Evolutionary conservation across 2,797 vertebrate species (phyloP), one percentile per base, ranked within the genome.

Genomic region (Cyclopterus lumpus): DNA sequence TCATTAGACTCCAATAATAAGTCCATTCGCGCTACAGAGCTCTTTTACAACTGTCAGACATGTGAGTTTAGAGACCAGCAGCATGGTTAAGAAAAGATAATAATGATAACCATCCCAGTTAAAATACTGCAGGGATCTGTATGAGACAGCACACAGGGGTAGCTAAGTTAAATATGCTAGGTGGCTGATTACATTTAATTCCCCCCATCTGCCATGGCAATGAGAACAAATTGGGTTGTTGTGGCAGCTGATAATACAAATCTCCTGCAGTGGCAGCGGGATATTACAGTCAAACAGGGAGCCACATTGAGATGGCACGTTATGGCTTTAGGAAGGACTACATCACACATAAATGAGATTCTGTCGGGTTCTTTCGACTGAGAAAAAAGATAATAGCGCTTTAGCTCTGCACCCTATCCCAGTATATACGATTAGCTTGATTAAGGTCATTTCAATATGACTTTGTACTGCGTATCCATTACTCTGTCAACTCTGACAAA

Each of bases 391-490:
- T 84, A 92, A 93, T 93, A 94, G 83, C 22, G 53, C 75, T 71
- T 87, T 80, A 66, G 78, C 85, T 86, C 79, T 7, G 59, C 38
- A 24, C 38, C 69, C 77, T 58, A 68, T 88, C 84, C 67, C 63
- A 68, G 73, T 62, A 75, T 81, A 80, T 80, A 80, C 40, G 71
- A 87, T 89, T 78, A 72, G 67, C 90, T 83, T 91, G 90, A 93
- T 91, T 93, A 92, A 94, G 93, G 93, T 94, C 88, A 92, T 92
- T 90, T 89, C 86, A 90, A 80, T 90, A 89, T 87, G 87, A 86
- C 88, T 93, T 89, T 89, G 82, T 70, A 83, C 81, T 80, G 90
- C 86, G 83, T 74, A 88, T 92, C 86, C 87, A 90, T 92, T 92
- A 89, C 73, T 58, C 72, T 67, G 80, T 78, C 76, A 80, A 65